Evolutionary conservation across 2,888 invertebrate genomes (phyloP).

Genomic region (Macaria notata): DNA sequence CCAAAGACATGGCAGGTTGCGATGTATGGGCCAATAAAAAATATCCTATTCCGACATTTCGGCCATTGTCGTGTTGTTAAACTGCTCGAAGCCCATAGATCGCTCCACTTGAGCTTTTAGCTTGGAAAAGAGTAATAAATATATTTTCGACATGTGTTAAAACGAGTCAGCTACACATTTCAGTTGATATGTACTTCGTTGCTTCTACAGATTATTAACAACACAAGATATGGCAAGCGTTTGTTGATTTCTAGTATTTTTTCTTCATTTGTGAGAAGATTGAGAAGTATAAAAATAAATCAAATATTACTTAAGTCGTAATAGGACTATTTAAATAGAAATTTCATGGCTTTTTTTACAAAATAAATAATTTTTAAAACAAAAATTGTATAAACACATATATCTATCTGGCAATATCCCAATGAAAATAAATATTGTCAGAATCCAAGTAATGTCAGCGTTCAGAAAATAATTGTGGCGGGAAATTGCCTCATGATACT

Average conservation of each 20-base stretch:
- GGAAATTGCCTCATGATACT: no score
- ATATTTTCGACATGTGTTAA: slow-evolving; percentile 76
- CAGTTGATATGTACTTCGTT: slow-evolving; percentile 44
- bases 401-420: no score
- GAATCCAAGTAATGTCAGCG: no score
- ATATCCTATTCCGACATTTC: slow-evolving; percentile 78
- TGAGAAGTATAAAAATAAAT: no score
- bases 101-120: slow-evolving; percentile 77
- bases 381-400: no score
- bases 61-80: slow-evolving; percentile 83
- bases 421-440: no score
- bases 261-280: no score
- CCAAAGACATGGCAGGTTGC: slow-evolving; percentile 82
- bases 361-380: no score
- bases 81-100: slow-evolving; percentile 81
- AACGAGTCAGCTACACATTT: slow-evolving; percentile 72
- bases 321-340: no score
- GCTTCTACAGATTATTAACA: neutral
- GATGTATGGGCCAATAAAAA: slow-evolving; percentile 80
- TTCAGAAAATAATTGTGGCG: no score
- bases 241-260: slow-evolving; percentile 45
- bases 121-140: slow-evolving; percentile 79
- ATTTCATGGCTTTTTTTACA: no score
- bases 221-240: slow-evolving; percentile 1
- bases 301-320: no score